These are phyloP conservation scores for Drosophila merina DNA, from an alignment of 2,888 invertebrate species.

Conservation along the genomic window DNA sequence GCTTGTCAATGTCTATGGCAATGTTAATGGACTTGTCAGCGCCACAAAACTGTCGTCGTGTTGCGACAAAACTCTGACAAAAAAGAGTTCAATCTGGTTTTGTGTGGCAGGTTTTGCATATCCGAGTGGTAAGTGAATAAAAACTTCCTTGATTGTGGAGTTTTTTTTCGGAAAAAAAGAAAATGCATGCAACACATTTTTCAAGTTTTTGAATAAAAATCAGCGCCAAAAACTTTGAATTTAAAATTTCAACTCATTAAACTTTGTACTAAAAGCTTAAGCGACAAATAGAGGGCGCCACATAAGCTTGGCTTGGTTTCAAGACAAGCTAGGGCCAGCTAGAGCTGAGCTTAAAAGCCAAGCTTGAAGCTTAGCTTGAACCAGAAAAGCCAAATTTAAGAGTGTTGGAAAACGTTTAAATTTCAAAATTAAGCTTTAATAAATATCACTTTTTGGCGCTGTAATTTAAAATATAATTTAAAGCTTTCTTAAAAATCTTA, in stretches of 20 bases:
- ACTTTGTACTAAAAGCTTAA: background rate
- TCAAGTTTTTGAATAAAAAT: too few species aligned
- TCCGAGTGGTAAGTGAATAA: background rate
- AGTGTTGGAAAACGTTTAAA: conserved; percentile 2
- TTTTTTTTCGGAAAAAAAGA: background rate
- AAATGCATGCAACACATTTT: background rate
- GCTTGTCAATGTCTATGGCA: conserved; percentile 36
- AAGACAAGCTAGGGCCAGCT: background rate
- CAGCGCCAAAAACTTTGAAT: background rate
- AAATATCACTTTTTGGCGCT: background rate
- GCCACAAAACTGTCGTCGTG: background rate
- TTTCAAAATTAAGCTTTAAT: background rate
- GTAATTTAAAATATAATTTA: background rate
- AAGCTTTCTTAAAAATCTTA: background rate
- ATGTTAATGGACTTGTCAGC: conserved; percentile 33
- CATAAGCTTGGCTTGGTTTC: background rate
- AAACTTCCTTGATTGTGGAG: background rate
- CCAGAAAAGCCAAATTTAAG: background rate
- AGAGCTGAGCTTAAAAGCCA: background rate
- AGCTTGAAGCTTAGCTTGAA: background rate
- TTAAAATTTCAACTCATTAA: background rate
- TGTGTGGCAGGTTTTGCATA: background rate
- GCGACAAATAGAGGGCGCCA: conserved; percentile 1
- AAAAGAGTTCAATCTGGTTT: background rate
- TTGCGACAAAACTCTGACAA: background rate